Evolutionary conservation across 2,888 invertebrate species (phyloP).

Genomic region (Bibio marci): DNA sequence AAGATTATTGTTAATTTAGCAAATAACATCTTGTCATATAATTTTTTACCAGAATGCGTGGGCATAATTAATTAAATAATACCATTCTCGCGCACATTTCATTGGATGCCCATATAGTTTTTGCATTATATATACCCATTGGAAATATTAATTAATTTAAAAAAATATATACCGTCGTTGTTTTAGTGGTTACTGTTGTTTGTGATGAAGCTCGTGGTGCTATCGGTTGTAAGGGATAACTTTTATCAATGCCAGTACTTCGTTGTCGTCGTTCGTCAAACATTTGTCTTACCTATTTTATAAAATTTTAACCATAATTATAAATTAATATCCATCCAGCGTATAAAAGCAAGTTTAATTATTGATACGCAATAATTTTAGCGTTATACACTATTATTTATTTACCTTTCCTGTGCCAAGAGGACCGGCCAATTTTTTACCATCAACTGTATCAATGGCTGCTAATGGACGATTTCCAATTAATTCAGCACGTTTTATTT

Average conservation of each 20-base stretch:
- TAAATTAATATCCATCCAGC: slow-evolving; percentile 16
- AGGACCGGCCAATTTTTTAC: slow-evolving; percentile 12
- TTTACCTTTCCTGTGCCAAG: slow-evolving; percentile 24
- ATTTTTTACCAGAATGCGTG: no score
- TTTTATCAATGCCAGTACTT: slow-evolving; percentile 54
- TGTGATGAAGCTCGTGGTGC: slow-evolving; percentile 23
- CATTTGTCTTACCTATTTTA: slow-evolving; percentile 58
- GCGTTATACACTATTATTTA: no score
- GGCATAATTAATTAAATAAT: no score
- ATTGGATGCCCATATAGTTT: no score
- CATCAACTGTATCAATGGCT: slow-evolving; percentile 7
- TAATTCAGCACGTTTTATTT: slow-evolving; percentile 54
- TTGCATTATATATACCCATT: no score
- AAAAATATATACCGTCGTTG: background rate
- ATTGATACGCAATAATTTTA: no score
- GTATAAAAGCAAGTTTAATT: slow-evolving; percentile 22
- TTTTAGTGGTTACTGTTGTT: background rate
- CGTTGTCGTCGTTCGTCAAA: slow-evolving; percentile 64
- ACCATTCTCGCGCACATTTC: no score
- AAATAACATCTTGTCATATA: no score
- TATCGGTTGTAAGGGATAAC: slow-evolving; percentile 65
- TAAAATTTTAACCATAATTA: background rate
- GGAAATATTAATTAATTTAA: no score
- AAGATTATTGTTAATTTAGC: no score
- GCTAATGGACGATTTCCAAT: slow-evolving; percentile 20